phyloP scores from a whole-genome alignment of 1,140 invertebrate species.

The Drosophila tani region DNA sequence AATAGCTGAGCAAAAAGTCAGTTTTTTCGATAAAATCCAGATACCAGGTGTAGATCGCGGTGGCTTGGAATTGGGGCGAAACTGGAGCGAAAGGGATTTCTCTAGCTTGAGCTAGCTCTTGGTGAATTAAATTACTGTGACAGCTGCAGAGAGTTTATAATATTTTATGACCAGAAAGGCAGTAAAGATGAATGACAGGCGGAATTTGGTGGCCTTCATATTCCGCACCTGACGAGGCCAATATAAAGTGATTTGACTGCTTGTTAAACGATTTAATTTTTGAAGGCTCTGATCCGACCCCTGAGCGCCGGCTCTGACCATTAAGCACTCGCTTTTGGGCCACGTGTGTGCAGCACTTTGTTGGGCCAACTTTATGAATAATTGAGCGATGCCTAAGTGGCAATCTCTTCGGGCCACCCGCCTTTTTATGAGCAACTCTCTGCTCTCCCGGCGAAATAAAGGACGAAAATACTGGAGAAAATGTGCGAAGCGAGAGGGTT shows the following conservation, averaged over 20 bases:
- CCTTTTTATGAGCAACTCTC: constrained; percentile 48
- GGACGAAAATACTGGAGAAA: constrained; percentile 38
- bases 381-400: constrained; percentile 67
- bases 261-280: constrained; percentile 46
- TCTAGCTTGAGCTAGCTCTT: neutral
- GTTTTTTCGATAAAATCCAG: no score
- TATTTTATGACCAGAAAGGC: constrained; percentile 22
- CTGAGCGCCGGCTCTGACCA: constrained; percentile 24
- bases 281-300: constrained; percentile 12
- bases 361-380: constrained; percentile 68
- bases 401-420: constrained; percentile 38
- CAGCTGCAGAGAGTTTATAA: constrained; percentile 32
- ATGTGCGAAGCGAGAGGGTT: constrained; percentile 31
- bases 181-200: constrained; percentile 17
- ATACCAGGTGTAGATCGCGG: no score
- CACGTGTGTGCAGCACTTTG: constrained; percentile 40
- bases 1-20: no score
- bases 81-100: no score
- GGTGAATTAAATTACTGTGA: constrained; percentile 9
- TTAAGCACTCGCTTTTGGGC: constrained; percentile 19
- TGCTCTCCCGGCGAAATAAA: constrained; percentile 33
- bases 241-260: constrained; percentile 45
- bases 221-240: constrained; percentile 3
- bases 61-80: no score
- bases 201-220: constrained; percentile 4